phyloP scores from a whole-genome alignment of 2,888 invertebrate species.

The Chrysopilus asiliformis region DNA sequence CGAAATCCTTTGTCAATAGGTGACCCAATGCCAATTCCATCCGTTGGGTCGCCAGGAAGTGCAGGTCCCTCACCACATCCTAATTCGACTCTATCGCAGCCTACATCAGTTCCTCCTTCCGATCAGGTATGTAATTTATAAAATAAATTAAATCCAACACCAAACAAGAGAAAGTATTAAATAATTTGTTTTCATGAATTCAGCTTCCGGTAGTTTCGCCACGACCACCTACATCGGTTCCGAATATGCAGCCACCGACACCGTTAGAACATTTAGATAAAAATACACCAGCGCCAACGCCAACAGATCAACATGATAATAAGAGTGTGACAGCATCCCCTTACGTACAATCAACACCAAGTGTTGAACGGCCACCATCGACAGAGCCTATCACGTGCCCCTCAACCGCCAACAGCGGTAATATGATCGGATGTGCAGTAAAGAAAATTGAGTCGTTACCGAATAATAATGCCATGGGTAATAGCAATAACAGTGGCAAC shows the following conservation, averaged over 20 bases:
- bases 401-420: slow-evolving; percentile 4
- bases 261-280: slow-evolving; percentile 35
- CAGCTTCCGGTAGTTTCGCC: slow-evolving; percentile 42
- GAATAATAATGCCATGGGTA: neutral
- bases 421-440: too few relatives aligned
- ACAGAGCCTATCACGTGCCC: slow-evolving; percentile 5
- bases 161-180: too few relatives aligned
- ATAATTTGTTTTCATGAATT: slow-evolving; percentile 4
- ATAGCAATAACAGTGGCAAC: slow-evolving; percentile 7
- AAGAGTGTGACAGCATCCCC: slow-evolving; percentile 36
- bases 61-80: slow-evolving; percentile 50
- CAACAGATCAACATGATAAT: slow-evolving; percentile 35
- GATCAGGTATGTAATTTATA: slow-evolving; percentile 28
- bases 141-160: too few relatives aligned
- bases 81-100: slow-evolving; percentile 52
- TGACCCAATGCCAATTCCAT: slow-evolving; percentile 34
- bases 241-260: slow-evolving; percentile 35
- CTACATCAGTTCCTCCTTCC: slow-evolving; percentile 50
- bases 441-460: slow-evolving; percentile 9
- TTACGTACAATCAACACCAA: slow-evolving; percentile 32
- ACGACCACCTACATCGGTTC: slow-evolving; percentile 41
- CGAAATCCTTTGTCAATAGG: slow-evolving; percentile 38
- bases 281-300: slow-evolving; percentile 36
- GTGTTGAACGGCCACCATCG: slow-evolving; percentile 32
- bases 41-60: slow-evolving; percentile 51